Evolutionary conservation across 2,113 vertebrate species (phyloP).

Genomic region (Oenanthe oenanthe): DNA sequence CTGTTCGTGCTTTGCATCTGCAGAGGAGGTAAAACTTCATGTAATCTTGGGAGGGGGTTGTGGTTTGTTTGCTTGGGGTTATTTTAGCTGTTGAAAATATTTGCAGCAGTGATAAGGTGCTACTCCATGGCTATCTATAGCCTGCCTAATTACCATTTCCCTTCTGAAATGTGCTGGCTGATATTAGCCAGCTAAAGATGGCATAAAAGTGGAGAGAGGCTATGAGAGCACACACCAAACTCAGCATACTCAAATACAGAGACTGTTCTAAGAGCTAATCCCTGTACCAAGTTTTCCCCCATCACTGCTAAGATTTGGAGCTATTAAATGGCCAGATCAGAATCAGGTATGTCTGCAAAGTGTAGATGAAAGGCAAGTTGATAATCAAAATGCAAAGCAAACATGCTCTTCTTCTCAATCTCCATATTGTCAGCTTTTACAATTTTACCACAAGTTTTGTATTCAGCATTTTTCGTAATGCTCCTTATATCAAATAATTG

Average conservation of each 20-base stretch:
- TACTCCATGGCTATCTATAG: not conserved
- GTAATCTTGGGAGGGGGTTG: not conserved
- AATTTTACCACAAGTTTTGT: not conserved
- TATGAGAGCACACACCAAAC: not conserved
- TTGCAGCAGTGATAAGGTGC: not conserved
- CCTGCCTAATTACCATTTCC: not conserved
- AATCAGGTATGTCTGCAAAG: not conserved
- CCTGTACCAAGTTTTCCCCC: not conserved
- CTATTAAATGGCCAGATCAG: not conserved
- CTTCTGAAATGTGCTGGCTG: not conserved
- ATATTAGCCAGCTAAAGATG: not conserved
- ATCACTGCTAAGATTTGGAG: not conserved
- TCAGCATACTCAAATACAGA: accelerated
- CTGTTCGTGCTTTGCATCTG: not conserved
- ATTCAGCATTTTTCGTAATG: not conserved
- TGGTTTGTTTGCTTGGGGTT: not conserved
- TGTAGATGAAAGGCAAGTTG: not conserved
- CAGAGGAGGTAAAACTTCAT: not conserved
- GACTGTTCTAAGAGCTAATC: not conserved
- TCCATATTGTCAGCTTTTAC: not conserved
- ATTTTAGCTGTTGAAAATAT: not conserved
- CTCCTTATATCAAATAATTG: not conserved
- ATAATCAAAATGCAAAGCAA: not conserved
- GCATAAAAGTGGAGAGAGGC: not conserved
- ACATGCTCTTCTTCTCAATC: not conserved